Evolutionary conservation across 2,113 vertebrate species (phyloP).

Genomic region (Notechis scutatus): DNA sequence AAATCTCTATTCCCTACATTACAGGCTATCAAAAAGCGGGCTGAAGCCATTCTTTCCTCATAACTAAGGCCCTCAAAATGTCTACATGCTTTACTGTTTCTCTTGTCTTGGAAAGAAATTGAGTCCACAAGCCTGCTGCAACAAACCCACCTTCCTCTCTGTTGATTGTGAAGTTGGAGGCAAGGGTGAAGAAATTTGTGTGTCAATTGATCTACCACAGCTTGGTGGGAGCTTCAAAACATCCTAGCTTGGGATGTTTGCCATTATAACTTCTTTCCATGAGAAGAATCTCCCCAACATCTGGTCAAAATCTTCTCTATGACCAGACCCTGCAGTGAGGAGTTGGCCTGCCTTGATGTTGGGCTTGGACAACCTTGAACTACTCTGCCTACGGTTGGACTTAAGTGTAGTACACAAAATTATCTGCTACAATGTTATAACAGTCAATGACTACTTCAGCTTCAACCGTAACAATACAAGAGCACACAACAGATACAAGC

Average conservation of each 20-base stretch:
- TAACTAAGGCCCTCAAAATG: not conserved
- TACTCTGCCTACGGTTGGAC: too few species aligned
- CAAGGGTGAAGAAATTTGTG: not conserved
- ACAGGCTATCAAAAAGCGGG: not conserved
- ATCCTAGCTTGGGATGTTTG: not conserved
- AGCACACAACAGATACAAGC: too few species aligned
- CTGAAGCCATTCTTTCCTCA: not conserved
- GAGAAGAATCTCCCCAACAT: not conserved
- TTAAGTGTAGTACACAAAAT: too few species aligned
- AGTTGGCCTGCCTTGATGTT: not conserved
- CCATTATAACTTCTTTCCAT: not conserved
- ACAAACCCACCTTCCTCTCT: not conserved
- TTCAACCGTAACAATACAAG: too few species aligned
- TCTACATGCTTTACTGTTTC: not conserved
- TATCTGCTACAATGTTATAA: too few species aligned
- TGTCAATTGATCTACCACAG: not conserved
- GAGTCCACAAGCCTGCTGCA: not conserved
- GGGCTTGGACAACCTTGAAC: too few species aligned
- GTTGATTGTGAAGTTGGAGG: not conserved
- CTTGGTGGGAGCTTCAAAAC: not conserved
- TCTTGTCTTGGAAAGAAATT: not conserved
- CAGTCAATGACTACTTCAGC: too few species aligned
- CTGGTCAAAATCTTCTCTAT: not conserved
- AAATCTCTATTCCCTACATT: not conserved
- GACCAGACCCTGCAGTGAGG: not conserved